Evolutionary conservation across 2,797 vertebrate species (phyloP).

Genomic region (Onychomys leucogaster): DNA sequence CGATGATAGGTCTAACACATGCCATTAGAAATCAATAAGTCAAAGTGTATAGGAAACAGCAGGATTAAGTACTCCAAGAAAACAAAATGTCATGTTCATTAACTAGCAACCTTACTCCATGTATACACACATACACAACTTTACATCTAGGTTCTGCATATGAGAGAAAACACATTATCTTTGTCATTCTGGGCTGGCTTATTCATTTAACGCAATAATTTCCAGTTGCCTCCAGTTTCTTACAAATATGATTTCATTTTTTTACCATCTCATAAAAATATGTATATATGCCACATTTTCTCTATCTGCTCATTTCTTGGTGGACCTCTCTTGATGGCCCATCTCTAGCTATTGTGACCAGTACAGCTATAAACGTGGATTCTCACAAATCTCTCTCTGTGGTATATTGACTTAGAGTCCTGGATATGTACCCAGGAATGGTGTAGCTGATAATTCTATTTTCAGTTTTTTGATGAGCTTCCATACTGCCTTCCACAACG

Average conservation of each 20-base stretch:
- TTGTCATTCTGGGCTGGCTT: not conserved
- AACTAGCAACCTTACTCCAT: not conserved
- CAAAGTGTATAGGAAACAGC: not conserved
- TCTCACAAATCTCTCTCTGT: not conserved
- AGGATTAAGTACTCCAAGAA: slow-evolving; percentile 22
- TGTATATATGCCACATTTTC: not conserved
- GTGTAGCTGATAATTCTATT: not conserved
- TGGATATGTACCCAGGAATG: not conserved
- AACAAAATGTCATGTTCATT: slow-evolving; percentile 1
- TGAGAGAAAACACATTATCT: not conserved
- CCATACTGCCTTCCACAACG: not conserved
- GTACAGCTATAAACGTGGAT: not conserved
- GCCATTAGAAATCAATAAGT: not conserved
- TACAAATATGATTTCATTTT: not conserved
- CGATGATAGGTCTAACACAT: not conserved
- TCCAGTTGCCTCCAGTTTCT: not conserved
- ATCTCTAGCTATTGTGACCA: not conserved
- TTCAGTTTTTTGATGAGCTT: not conserved
- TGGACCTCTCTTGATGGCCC: not conserved
- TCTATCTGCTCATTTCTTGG: not conserved
- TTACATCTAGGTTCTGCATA: not conserved
- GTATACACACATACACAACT: not conserved
- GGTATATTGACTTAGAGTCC: not conserved
- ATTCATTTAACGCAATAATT: not conserved
- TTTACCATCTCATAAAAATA: not conserved